These are phyloP conservation scores for Hipposideros larvatus DNA, from an alignment of 2,797 vertebrate genomes.

Conservation along the genomic window DNA sequence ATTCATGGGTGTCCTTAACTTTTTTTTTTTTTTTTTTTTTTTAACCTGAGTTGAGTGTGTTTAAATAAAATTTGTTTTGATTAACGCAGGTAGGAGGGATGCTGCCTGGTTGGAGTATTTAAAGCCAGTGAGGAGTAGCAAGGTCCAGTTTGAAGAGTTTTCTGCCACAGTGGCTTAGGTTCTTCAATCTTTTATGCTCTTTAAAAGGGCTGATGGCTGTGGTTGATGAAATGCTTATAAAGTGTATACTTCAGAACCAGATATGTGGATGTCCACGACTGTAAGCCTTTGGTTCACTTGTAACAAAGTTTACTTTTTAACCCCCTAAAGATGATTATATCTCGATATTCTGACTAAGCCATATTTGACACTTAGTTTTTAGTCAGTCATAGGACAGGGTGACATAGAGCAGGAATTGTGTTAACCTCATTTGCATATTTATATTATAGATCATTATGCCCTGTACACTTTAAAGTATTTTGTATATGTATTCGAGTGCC, in stretches of 20 bases:
- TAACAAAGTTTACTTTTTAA: background rate
- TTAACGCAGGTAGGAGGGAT: constrained; percentile 65
- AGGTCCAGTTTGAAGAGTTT: background rate
- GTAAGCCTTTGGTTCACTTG: constrained; percentile 7
- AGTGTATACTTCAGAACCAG: background rate
- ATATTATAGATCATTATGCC: background rate
- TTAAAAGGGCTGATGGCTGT: background rate
- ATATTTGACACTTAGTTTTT: background rate
- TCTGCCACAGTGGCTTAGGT: background rate
- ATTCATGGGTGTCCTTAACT: background rate
- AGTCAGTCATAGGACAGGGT: background rate
- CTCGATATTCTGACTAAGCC: background rate
- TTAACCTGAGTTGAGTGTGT: constrained; percentile 73
- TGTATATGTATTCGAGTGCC: background rate
- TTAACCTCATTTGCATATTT: constrained; percentile 10
- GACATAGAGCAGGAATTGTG: background rate
- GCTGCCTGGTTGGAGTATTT: constrained; percentile 60
- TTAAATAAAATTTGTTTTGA: constrained; percentile 79
- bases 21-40: constrained; percentile 9
- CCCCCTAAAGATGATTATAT: background rate
- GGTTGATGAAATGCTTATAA: background rate
- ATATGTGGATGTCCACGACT: background rate
- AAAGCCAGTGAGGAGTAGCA: background rate
- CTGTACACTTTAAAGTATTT: constrained; percentile 19
- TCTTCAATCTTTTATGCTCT: background rate